These are phyloP conservation scores for Crepidodera aurea DNA, from an alignment of 2,888 invertebrate species.

Conservation along the genomic window DNA sequence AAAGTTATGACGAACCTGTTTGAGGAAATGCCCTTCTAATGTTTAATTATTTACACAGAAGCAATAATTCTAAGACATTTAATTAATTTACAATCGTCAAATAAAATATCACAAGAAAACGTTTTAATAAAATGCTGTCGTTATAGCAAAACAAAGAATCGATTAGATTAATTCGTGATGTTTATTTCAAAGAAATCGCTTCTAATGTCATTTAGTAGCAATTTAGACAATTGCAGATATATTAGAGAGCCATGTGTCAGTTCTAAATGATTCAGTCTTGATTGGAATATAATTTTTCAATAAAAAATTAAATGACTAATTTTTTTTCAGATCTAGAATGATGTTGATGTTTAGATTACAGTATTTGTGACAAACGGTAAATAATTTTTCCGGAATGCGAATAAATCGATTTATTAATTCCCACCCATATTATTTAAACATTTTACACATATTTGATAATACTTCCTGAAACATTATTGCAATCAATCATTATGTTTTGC, in stretches of 20 bases:
- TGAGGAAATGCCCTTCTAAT: too few species aligned
- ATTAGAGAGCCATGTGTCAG: constrained; percentile 1
- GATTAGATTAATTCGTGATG: constrained; percentile 6
- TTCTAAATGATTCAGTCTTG: background rate
- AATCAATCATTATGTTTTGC: too few species aligned
- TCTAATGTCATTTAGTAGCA: constrained; percentile 4
- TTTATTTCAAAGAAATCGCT: constrained; percentile 5
- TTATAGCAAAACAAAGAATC: background rate
- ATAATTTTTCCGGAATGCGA: too few species aligned
- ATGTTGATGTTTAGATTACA: background rate
- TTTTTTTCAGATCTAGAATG: too few species aligned
- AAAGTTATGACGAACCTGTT: too few species aligned
- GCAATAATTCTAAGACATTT: background rate
- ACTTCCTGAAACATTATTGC: background rate
- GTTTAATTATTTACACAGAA: too few species aligned
- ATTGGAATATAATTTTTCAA: background rate
- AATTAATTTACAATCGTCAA: background rate
- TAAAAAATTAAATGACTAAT: background rate
- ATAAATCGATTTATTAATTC: too few species aligned
- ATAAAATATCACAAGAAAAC: background rate
- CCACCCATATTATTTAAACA: too few species aligned
- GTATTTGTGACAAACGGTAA: background rate
- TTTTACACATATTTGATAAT: too few species aligned
- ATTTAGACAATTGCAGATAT: constrained; percentile 10
- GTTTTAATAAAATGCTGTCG: background rate